These are phyloP conservation scores for Trypoxylon attenuatum DNA, from an alignment of 2,888 invertebrate genomes.

Conservation along the genomic window DNA sequence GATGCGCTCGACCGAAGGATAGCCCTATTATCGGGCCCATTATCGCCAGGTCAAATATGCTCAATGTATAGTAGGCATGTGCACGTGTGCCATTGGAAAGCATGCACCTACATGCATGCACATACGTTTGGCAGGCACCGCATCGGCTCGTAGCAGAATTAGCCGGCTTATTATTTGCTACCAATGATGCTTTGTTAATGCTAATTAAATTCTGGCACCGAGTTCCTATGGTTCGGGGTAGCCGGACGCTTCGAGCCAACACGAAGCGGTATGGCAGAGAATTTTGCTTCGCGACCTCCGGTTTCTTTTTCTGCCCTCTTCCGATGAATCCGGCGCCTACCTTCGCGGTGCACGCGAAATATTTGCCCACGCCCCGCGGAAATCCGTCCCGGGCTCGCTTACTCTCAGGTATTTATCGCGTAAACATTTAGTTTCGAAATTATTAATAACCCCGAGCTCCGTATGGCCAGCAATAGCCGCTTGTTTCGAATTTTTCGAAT, in stretches of 20 bases:
- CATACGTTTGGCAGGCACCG: too few species aligned
- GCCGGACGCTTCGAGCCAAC: too few species aligned
- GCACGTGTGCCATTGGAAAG: not conserved
- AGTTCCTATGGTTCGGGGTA: too few species aligned
- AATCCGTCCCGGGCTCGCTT: too few species aligned
- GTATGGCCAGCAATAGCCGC: not conserved
- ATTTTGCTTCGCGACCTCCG: too few species aligned
- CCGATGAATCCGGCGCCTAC: not conserved
- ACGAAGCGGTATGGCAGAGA: too few species aligned
- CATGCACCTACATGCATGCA: too few species aligned
- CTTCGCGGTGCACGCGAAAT: conserved; percentile 4
- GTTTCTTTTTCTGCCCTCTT: not conserved
- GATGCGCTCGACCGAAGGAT: conserved; percentile 6
- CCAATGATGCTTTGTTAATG: conserved; percentile 51
- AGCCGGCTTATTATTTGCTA: conserved; percentile 53
- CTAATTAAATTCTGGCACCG: conserved; percentile 42
- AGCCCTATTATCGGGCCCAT: conserved; percentile 45
- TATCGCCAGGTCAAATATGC: conserved; percentile 42
- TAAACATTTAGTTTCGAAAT: conserved; percentile 44
- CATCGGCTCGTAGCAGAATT: conserved; percentile 53
- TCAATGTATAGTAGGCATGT: conserved; percentile 37
- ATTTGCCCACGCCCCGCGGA: conserved; percentile 10
- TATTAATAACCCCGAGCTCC: conserved; percentile 41
- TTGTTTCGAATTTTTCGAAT: conserved; percentile 9
- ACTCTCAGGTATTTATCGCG: conserved; percentile 37